Evolutionary conservation across 2,888 invertebrate species (phyloP).

Genomic region (Melanargia galathea): DNA sequence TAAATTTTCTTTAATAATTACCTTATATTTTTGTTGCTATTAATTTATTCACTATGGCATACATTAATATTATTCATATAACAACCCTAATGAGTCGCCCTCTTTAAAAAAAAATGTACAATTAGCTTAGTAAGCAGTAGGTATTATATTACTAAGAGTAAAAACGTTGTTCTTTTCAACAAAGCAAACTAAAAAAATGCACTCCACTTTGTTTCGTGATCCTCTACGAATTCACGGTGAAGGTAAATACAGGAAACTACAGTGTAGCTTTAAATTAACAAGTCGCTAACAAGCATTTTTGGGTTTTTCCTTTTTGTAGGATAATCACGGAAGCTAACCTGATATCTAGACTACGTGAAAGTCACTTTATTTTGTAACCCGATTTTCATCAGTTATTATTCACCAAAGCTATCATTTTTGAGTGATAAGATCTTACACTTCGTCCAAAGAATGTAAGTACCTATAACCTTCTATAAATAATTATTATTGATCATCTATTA

Average conservation of each 20-base stretch:
- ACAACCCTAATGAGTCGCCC: not conserved
- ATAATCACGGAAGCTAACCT: slow-evolving; percentile 1
- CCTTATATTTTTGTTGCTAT: too few relatives aligned
- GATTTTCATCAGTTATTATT: too few relatives aligned
- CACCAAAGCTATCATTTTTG: too few relatives aligned
- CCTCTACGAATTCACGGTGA: slow-evolving; percentile 14
- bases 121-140: not conserved
- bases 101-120: not conserved
- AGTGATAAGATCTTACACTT: too few relatives aligned
- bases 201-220: not conserved
- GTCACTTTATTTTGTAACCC: not conserved
- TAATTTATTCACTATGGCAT: too few relatives aligned
- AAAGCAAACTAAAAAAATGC: not conserved
- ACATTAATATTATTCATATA: too few relatives aligned
- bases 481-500: too few relatives aligned
- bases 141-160: not conserved
- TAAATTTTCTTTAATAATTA: too few relatives aligned
- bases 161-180: not conserved
- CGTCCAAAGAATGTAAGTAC: too few relatives aligned
- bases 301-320: slow-evolving; percentile 11
- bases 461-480: too few relatives aligned
- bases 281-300: slow-evolving; percentile 17
- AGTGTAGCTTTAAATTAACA: slow-evolving; percentile 20
- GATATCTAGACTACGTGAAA: not conserved
- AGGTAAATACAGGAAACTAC: slow-evolving; percentile 20